phyloP scores from a whole-genome alignment of 2,888 invertebrate species.

The Watsonalla binaria region DNA sequence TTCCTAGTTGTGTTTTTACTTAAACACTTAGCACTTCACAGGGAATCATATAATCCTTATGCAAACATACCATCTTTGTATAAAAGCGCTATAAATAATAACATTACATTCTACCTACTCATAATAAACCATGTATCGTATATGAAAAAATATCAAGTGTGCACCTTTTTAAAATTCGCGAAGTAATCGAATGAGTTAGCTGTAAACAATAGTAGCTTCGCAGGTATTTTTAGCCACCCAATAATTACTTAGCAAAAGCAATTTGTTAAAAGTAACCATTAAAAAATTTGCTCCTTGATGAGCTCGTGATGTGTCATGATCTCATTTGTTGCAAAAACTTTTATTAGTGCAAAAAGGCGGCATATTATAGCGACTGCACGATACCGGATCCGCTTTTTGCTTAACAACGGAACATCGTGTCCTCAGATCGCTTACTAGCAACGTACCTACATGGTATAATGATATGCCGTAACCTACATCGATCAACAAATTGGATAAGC shows the following conservation, averaged over 20 bases:
- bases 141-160: no score
- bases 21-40: conserved; percentile 1
- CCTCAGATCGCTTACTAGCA: conserved; percentile 8
- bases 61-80: background rate
- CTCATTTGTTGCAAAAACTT: conserved; percentile 56
- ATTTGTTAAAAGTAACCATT: background rate
- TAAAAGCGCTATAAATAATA: background rate
- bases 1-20: conserved; percentile 13
- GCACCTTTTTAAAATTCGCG: no score
- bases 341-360: conserved; percentile 54
- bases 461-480: background rate
- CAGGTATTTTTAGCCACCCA: background rate
- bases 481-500: background rate
- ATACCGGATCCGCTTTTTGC: conserved; percentile 61
- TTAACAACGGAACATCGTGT: conserved; percentile 28
- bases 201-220: no score
- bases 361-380: conserved; percentile 42
- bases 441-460: background rate
- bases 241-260: background rate
- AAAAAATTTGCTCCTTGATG: background rate
- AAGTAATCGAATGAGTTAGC: no score
- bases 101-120: background rate
- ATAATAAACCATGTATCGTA: background rate
- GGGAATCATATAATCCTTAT: background rate
- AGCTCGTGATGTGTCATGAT: conserved; percentile 34